Base-by-base conservation (phyloP, 2,113 vertebrate genomes). In the Phocoena sinus region DNA sequence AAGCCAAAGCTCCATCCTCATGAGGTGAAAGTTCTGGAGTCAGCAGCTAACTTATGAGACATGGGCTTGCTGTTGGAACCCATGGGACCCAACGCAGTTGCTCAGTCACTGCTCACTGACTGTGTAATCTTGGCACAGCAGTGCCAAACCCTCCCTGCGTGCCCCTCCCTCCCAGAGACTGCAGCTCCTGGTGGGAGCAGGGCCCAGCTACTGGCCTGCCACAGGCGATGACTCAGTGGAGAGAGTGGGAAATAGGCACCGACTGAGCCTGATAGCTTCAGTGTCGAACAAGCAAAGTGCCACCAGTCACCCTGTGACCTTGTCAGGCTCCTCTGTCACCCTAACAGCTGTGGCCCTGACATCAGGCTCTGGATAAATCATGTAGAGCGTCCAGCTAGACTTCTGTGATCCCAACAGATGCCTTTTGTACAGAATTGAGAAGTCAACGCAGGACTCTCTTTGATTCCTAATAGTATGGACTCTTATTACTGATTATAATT, bases 231-330 rank as follows among this genome's bases (percentile, higher is more conserved):
- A 67, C 90, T 93, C 56, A 18, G 26, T 86, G 31, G 83, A n/a
- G 25, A 50, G 28, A 23, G 1, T 36, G 14, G 60, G 76, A 38
- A 44, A 26, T n/a, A 84, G 23, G 8, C 0, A 1, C 50, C 25
- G 13, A 62, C 10, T 6, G 73, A 70, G 88, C 70, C 44, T 6
- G 1, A 12, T 0, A 0, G 73, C 3, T 44, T 94, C 18, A 2
- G 0, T 15, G 1, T 44, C 1, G 3, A 53, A 53, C 18, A 15
- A 38, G 36, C n/a, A 33, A 2, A 44, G 33, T 62, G 58, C 65
- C 58, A 53, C 33, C 3, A 38, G 77, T 38, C 13, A 0, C 44
- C 6, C 62, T 17, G 63, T 70, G 89, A 71, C 86, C 76, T 85
- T 33, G 28, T 33, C 17, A 3, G 20, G 11, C 56, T 76, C 47